Conservation (phyloP, 2,797 vertebrate genomes). For the Ctenochaetus hawaiiensis region DNA sequence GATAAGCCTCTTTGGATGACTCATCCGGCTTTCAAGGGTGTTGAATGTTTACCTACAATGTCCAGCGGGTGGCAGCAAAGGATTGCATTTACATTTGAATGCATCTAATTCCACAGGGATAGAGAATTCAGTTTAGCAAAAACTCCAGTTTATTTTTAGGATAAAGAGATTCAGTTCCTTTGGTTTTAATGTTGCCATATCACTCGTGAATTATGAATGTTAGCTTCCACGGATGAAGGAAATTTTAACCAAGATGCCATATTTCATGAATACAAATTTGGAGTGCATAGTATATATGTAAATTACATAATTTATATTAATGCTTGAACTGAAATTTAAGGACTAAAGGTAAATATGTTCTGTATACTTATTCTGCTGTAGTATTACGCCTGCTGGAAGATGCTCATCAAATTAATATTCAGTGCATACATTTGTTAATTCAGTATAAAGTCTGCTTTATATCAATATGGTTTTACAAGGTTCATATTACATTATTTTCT, state of each 20-base stretch:
- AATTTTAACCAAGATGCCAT: background rate
- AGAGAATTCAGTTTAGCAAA: accelerated
- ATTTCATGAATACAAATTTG: background rate
- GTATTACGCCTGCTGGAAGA: background rate
- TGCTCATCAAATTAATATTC: background rate
- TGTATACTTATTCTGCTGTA: background rate
- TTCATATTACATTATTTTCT: background rate
- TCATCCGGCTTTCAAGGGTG: background rate
- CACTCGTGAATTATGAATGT: background rate
- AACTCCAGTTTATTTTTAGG: background rate
- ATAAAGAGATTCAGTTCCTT: background rate
- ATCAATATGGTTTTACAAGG: background rate
- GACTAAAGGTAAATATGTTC: background rate
- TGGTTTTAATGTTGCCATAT: background rate
- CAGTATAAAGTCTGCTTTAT: background rate
- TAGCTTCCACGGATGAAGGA: background rate
- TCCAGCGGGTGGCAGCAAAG: constrained; percentile 63
- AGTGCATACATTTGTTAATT: background rate
- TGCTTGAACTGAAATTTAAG: background rate
- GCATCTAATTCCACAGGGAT: background rate
- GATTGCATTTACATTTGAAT: background rate
- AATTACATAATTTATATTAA: background rate
- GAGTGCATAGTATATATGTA: background rate
- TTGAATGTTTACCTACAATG: background rate
- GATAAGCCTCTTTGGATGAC: background rate